Evolutionary conservation across 2,888 invertebrate genomes (phyloP).

Genomic region (Drosophila pegasa): DNA sequence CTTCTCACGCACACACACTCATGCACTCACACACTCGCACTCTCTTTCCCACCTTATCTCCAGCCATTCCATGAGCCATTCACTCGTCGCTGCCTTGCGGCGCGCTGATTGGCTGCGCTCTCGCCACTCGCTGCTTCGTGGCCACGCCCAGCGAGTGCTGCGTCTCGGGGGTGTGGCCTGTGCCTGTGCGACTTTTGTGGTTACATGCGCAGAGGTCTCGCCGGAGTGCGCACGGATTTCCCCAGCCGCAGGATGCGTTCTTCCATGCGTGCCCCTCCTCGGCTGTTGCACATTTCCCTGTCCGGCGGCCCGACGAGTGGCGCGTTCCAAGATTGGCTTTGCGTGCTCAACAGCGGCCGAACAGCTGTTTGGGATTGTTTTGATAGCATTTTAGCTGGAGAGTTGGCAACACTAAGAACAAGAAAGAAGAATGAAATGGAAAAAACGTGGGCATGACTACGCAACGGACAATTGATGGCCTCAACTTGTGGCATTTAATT

Average conservation of each 20-base stretch:
- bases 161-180: slow-evolving; percentile 53
- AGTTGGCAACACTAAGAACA: slow-evolving; percentile 3
- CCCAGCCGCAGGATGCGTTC: slow-evolving; percentile 60
- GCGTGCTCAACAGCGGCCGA: slow-evolving; percentile 41
- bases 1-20: slow-evolving; percentile 52
- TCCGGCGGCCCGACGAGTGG: slow-evolving; percentile 30
- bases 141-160: slow-evolving; percentile 51
- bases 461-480: slow-evolving; percentile 4
- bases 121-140: slow-evolving; percentile 59
- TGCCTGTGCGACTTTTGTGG: slow-evolving; percentile 17
- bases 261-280: slow-evolving; percentile 44
- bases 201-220: slow-evolving; percentile 67
- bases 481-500: slow-evolving; percentile 26
- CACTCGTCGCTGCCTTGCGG: slow-evolving; percentile 49
- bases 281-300: slow-evolving; percentile 70
- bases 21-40: background rate
- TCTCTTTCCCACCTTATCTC: slow-evolving; percentile 57
- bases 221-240: slow-evolving; percentile 60
- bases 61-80: slow-evolving; percentile 58
- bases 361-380: slow-evolving; percentile 67
- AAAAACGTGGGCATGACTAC: slow-evolving; percentile 11
- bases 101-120: slow-evolving; percentile 59
- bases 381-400: slow-evolving; percentile 31
- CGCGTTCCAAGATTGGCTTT: slow-evolving; percentile 43
- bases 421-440: slow-evolving; percentile 1